phyloP scores from a whole-genome alignment of 2,113 vertebrate genomes.

The Tursiops truncatus region DNA sequence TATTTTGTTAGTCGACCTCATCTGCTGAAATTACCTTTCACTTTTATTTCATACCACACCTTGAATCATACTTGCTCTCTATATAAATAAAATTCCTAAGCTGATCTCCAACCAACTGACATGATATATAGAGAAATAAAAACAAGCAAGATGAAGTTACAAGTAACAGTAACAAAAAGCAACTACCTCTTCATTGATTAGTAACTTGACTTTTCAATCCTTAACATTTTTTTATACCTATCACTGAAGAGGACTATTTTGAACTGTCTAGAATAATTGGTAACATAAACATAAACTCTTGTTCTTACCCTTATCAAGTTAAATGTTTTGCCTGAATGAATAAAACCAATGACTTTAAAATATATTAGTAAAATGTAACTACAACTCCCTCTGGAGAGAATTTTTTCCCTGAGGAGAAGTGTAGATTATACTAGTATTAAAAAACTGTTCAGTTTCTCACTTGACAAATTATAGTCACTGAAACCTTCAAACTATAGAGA shows the following conservation, averaged over 20 bases:
- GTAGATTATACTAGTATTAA: not conserved
- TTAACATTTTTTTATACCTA: not conserved
- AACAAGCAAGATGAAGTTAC: not conserved
- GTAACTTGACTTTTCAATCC: conserved; percentile 21
- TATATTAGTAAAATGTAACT: not conserved
- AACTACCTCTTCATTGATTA: not conserved
- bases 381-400: not conserved
- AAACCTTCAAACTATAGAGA: conserved; percentile 2
- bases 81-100: not conserved
- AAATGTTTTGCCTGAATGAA: conserved; percentile 6
- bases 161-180: not conserved
- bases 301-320: not conserved
- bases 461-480: not conserved
- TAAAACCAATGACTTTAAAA: conserved; percentile 52
- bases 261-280: not conserved
- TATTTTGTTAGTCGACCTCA: not conserved
- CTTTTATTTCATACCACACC: not conserved
- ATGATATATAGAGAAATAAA: not conserved
- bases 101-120: not conserved
- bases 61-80: not conserved
- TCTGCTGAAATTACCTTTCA: not conserved
- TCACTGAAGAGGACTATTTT: not conserved
- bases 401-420: not conserved
- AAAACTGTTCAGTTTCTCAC: not conserved
- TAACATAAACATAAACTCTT: not conserved